Conservation (phyloP, 2,113 vertebrate species). For the Chloropsis cyanopogon region DNA sequence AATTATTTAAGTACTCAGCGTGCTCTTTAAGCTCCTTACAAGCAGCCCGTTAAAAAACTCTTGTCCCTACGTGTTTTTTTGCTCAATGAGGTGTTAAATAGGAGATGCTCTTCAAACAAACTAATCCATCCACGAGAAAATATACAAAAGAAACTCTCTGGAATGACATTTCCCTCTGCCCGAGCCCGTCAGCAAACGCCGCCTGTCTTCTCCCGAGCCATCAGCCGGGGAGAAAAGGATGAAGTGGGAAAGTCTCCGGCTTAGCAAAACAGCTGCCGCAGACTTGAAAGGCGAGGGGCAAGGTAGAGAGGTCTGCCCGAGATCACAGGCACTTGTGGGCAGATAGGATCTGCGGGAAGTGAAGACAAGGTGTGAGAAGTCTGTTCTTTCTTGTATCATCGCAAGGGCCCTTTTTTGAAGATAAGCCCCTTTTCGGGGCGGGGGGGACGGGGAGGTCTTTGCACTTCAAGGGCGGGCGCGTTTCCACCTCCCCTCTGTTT, state of each 20-base stretch:
- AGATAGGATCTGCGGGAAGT: constrained; percentile 64
- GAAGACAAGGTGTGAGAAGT: constrained; percentile 68
- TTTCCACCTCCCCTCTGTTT: constrained; percentile 49
- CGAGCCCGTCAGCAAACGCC: not conserved
- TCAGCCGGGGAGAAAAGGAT: not conserved
- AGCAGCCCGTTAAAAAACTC: not conserved
- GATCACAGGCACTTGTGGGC: constrained; percentile 60
- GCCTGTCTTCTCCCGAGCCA: not conserved
- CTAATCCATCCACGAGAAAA: constrained; percentile 12
- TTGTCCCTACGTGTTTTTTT: not conserved
- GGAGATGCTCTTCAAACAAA: constrained; percentile 53
- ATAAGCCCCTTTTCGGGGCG: constrained; percentile 3
- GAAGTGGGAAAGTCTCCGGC: constrained; percentile 30
- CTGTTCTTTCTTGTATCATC: constrained; percentile 59
- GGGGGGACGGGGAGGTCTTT: not conserved
- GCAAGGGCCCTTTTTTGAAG: constrained; percentile 54
- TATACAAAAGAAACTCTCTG: constrained; percentile 13
- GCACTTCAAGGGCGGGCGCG: constrained; percentile 53
- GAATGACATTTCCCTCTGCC: not conserved
- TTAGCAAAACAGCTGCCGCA: constrained; percentile 46
- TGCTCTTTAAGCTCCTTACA: not conserved
- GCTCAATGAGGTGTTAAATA: constrained; percentile 55
- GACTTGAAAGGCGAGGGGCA: constrained; percentile 61
- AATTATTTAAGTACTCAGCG: not conserved
- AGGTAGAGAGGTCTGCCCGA: constrained; percentile 55